Evolutionary conservation across 1,140 invertebrate species (phyloP), one percentile per base, ranked within the genome.

Genomic region (Drosophila bocqueti): DNA sequence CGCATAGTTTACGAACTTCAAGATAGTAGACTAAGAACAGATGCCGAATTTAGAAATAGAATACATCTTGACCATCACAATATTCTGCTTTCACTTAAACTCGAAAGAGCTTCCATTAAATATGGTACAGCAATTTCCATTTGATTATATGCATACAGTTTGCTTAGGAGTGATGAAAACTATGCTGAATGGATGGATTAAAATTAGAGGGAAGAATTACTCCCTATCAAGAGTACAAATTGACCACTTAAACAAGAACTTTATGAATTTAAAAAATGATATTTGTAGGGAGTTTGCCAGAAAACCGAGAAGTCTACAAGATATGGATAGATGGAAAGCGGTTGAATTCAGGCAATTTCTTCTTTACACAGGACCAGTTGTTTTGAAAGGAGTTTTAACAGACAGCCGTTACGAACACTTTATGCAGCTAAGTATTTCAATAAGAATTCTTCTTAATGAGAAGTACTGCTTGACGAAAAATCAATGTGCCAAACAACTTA

Each of bases 71-170:
- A 29, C 29, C 29, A 29, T 29, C 29, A 29, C 29, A 29, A 29
- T 29, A 29, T 29, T 29, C 29, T 7, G 6, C 29, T 29, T 29
- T 5, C 29, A 4, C 29, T 29, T 29, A 29, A 29, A 29, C 0
- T 29, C 7, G 29, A 29, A 29, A 29, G 29, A 16, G 61, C 43
- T 3, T 21, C 21, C 21, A 21, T 21, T 21, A 21, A 21, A 21
- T 21, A 21, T 21, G 21, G 21, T 21, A 21, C 10, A 13, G 1
- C 47, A 52, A 63, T 63, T 63, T 3, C 61, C 47, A 6, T 52
- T 63, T 16, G 61, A 40, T 52, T 52, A 63, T 26, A 42, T 63
- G 61, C 61, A 63, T 34, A 63, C 47, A 31, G 47, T 31, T 42
- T 63, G 47, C 47, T 9, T 52, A 9, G 61, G 61, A 3, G 49